phyloP scores from a whole-genome alignment of 1,140 invertebrate species.

The Anadara kagoshimensis region DNA sequence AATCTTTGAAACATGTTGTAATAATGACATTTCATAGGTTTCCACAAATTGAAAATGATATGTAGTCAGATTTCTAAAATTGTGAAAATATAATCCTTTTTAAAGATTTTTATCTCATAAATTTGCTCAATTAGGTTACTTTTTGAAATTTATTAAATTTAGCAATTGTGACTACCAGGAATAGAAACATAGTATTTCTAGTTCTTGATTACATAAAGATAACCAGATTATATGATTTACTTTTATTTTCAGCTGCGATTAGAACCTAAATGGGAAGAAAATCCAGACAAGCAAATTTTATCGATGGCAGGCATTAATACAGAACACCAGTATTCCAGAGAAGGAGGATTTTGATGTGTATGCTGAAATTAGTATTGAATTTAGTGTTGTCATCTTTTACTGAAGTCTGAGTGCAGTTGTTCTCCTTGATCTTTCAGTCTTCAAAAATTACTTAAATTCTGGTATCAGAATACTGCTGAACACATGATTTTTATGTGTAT shows the following conservation, averaged over 20 bases:
- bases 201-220: conserved; percentile 1
- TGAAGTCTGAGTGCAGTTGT: no score
- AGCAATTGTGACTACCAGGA: background rate
- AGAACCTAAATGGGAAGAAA: conserved; percentile 86
- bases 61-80: no score
- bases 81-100: no score
- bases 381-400: no score
- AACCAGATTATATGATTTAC: background rate
- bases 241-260: conserved; percentile 50
- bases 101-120: background rate
- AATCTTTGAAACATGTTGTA: background rate
- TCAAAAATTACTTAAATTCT: no score
- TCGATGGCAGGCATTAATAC: conserved; percentile 83
- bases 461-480: no score
- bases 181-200: background rate
- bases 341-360: conserved; percentile 36
- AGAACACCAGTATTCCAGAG: conserved; percentile 57
- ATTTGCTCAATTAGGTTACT: background rate
- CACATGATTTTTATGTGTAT: no score
- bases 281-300: conserved; percentile 90
- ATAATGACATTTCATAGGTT: background rate
- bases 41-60: background rate
- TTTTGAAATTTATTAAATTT: background rate
- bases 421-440: no score
- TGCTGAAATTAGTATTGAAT: no score